A percentile compares a stretch with the other conserved stretches of the same genome.
These are phyloP conservation scores for Paragorgia papillata DNA, from an alignment of 92 coral and sea anemone species.

Conservation along the genomic window DNA sequence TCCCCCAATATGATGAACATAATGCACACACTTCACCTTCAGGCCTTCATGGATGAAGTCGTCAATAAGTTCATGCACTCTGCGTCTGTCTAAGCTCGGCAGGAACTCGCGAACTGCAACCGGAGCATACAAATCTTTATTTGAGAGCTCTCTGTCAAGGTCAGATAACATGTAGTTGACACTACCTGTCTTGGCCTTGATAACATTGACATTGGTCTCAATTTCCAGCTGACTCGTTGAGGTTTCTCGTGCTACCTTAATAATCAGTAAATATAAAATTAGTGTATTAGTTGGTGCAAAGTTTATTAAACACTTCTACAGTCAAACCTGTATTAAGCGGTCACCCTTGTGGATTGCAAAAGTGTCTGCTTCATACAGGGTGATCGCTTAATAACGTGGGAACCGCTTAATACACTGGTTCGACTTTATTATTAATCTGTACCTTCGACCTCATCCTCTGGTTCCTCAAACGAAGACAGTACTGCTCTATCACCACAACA, in stretches of 20 bases:
- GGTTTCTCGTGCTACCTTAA: too few relatives aligned
- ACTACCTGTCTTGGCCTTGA: slow-evolving; percentile 1
- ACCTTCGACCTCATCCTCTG: slow-evolving; percentile 27
- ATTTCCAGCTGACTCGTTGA: background rate
- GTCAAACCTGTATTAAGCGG: too few relatives aligned
- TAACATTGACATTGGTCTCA: slow-evolving; percentile 26
- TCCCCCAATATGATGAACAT: slow-evolving; percentile 36
- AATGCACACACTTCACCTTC: slow-evolving; percentile 30
- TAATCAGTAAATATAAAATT: too few relatives aligned
- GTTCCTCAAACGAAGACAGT: slow-evolving; percentile 4
- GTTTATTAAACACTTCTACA: too few relatives aligned
- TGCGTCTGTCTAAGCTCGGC: slow-evolving; percentile 19
- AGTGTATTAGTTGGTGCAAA: too few relatives aligned
- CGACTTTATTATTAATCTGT: too few relatives aligned
- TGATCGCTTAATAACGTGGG: too few relatives aligned
- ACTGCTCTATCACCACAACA: background rate
- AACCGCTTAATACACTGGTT: too few relatives aligned
- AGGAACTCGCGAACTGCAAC: slow-evolving; percentile 37
- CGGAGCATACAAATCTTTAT: slow-evolving; percentile 4
- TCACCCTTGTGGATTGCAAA: too few relatives aligned
- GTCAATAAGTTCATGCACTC: slow-evolving; percentile 21
- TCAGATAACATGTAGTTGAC: background rate
- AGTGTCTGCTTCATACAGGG: too few relatives aligned
- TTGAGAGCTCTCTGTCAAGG: slow-evolving; percentile 34
- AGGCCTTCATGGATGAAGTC: slow-evolving; percentile 18